Evolutionary conservation across 2,113 vertebrate species (phyloP).

Genomic region (Lepus europaeus): DNA sequence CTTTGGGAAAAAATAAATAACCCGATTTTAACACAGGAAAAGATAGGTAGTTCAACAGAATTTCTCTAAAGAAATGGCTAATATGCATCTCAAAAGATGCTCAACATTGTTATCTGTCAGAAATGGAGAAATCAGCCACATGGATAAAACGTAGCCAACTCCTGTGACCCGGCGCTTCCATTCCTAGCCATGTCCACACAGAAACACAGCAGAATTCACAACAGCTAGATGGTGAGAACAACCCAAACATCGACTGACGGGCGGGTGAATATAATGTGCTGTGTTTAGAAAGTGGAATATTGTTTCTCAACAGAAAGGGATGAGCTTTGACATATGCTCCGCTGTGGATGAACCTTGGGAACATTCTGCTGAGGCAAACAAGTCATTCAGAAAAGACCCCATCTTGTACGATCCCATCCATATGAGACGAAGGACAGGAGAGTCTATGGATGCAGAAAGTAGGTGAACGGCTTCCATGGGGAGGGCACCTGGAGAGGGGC

Average conservation of each 20-base stretch:
- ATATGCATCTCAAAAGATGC: not conserved
- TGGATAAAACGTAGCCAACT: not conserved
- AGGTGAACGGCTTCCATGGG: not conserved
- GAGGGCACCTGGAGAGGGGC: no score
- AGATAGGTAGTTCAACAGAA: not conserved
- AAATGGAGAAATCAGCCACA: not conserved
- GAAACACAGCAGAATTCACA: not conserved
- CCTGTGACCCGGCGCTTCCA: not conserved
- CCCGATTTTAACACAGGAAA: not conserved
- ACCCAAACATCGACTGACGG: not conserved
- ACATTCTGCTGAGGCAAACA: not conserved
- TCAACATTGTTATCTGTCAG: not conserved
- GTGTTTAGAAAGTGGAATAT: not conserved
- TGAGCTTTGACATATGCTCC: not conserved
- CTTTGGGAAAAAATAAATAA: not conserved
- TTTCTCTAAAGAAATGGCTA: not conserved
- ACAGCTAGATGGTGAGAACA: not conserved
- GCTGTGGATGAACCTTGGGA: no score
- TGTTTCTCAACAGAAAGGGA: not conserved
- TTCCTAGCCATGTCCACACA: not conserved
- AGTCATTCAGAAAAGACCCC: not conserved
- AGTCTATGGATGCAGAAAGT: not conserved
- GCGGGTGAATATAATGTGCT: not conserved
- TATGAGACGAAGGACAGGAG: not conserved
- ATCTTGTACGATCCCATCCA: not conserved